These are phyloP conservation scores for Thalassaphorura encarpata DNA, from an alignment of 1,140 invertebrate genomes.

Conservation along the genomic window DNA sequence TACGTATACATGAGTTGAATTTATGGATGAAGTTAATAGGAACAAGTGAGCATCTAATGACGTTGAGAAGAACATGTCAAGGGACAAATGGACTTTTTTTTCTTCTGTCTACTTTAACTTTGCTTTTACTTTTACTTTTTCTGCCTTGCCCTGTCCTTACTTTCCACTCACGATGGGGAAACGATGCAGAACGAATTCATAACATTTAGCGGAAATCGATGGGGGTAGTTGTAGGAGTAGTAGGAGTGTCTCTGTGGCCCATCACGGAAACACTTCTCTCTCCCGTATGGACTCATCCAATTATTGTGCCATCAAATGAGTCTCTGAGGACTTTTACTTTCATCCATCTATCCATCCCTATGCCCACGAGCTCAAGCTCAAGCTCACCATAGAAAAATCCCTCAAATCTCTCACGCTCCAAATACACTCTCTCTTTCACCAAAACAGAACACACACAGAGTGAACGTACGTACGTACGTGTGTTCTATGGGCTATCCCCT, in stretches of 20 bases:
- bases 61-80: slow-evolving; percentile 9
- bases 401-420: no score
- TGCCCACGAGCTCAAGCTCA: no score
- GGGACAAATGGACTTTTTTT: slow-evolving; percentile 5
- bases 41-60: slow-evolving; percentile 14
- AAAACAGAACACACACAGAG: no score
- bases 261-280: slow-evolving; percentile 11
- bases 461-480: no score
- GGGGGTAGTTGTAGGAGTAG: neutral
- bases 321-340: neutral
- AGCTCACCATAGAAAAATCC: no score
- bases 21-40: slow-evolving; percentile 16
- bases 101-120: slow-evolving; percentile 7
- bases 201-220: slow-evolving; percentile 28
- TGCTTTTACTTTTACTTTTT: no score
- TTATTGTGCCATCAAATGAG: neutral
- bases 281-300: slow-evolving; percentile 1
- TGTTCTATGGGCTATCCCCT: no score
- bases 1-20: no score
- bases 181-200: slow-evolving; percentile 27
- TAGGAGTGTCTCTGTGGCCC: neutral
- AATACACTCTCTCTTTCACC: no score
- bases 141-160: no score
- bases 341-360: neutral
- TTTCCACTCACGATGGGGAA: no score